phyloP scores from a whole-genome alignment of 2,888 invertebrate species.

The Nipponacmea schrenckii region DNA sequence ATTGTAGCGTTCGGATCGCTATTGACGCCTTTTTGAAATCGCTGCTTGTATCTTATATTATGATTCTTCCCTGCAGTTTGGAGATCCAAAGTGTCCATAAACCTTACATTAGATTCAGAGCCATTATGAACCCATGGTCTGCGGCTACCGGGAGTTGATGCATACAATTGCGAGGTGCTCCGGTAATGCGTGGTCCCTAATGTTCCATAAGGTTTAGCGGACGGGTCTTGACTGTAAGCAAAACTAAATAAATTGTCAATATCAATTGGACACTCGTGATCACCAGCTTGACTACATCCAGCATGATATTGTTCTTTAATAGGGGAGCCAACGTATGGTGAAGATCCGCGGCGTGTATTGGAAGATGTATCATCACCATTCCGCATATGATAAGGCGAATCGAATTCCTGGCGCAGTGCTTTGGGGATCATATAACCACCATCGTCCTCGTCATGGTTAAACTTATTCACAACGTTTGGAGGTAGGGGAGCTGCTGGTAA shows the following conservation, averaged over 20 bases:
- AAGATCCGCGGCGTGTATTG: conserved; percentile 38
- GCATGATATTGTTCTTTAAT: conserved; percentile 36
- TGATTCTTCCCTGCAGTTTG: conserved; percentile 16
- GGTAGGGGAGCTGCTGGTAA: conserved; percentile 54
- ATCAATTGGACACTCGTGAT: conserved; percentile 31
- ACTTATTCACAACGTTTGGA: conserved; percentile 26
- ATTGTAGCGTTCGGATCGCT: conserved; percentile 57
- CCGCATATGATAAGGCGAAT: conserved; percentile 32
- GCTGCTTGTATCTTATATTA: conserved; percentile 30
- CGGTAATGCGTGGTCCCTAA: conserved; percentile 14
- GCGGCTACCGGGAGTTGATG: conserved; percentile 14
- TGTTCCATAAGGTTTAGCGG: conserved; percentile 22
- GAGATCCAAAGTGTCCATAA: conserved; percentile 31
- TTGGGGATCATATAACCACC: conserved; percentile 59
- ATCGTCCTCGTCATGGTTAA: conserved; percentile 35
- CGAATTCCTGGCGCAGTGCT: conserved; percentile 28
- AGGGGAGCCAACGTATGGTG: conserved; percentile 33
- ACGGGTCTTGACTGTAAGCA: conserved; percentile 25
- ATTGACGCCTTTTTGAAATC: conserved; percentile 40
- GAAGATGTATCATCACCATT: conserved; percentile 40
- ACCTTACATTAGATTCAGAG: conserved; percentile 19
- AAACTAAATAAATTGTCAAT: conserved; percentile 47
- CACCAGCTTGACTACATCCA: conserved; percentile 17
- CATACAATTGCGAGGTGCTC: conserved; percentile 35
- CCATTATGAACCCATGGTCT: conserved; percentile 21